Percentiles rank a stretch among this genome's conserved stretches.
These are phyloP conservation scores for Amphibalanus amphitrite DNA, from an alignment of 1,140 invertebrate species.

Conservation along the genomic window DNA sequence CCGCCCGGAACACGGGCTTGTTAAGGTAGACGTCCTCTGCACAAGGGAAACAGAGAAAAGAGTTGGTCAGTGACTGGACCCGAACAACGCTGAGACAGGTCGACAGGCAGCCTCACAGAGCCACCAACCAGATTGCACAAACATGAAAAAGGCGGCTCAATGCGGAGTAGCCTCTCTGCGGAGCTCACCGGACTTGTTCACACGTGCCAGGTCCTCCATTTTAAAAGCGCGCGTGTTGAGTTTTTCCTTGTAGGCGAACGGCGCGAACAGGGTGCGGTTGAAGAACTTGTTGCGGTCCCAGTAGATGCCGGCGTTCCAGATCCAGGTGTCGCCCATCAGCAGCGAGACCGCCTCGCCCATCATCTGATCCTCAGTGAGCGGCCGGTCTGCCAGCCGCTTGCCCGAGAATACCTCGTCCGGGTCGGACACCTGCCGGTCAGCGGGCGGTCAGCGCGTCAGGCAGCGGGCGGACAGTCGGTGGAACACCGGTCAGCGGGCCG, in stretches of 20 bases:
- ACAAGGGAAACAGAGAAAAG: too few species aligned
- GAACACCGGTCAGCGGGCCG: too few species aligned
- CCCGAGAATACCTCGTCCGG: slow-evolving; percentile 86
- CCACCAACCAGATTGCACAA: too few species aligned
- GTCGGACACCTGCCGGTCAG: slow-evolving; percentile 83
- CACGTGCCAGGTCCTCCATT: slow-evolving; percentile 51
- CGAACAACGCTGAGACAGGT: too few species aligned
- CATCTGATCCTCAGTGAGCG: slow-evolving; percentile 83
- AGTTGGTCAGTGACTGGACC: too few species aligned
- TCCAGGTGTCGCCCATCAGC: slow-evolving; percentile 70
- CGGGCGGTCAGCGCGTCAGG: slow-evolving; percentile 83
- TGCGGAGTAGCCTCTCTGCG: too few species aligned
- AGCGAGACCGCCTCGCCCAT: slow-evolving; percentile 80
- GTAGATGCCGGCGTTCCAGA: slow-evolving; percentile 78
- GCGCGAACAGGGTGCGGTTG: slow-evolving; percentile 79
- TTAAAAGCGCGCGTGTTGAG: slow-evolving; percentile 49
- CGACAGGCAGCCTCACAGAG: too few species aligned
- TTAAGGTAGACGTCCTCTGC: slow-evolving; percentile 16
- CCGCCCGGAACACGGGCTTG: slow-evolving; percentile 62
- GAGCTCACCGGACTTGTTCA: neutral
- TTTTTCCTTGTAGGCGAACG: slow-evolving; percentile 76
- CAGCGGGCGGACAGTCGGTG: slow-evolving; percentile 32
- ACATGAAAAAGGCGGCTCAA: too few species aligned
- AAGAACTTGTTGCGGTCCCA: slow-evolving; percentile 90
- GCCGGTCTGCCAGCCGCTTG: slow-evolving; percentile 66